Percentiles rank a stretch among this genome's conserved stretches.
Conservation (phyloP, 2,888 invertebrate species). For the Aradus depressus region DNA sequence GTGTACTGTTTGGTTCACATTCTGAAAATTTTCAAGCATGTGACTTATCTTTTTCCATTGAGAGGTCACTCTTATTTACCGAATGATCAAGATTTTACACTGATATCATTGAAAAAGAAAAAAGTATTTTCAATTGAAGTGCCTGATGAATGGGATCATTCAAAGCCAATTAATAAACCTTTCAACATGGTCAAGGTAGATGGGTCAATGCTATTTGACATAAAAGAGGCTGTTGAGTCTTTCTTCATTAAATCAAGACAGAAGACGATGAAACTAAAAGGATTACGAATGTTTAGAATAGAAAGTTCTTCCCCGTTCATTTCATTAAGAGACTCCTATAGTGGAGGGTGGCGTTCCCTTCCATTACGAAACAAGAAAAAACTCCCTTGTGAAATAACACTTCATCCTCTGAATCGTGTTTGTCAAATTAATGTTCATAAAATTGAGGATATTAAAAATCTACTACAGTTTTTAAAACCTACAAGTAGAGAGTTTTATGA, state of each 20-base stretch:
- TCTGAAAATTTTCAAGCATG: neutral
- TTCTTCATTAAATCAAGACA: neutral
- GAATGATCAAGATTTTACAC: slow-evolving; percentile 2
- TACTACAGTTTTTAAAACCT: too few species aligned
- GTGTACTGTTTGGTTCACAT: neutral
- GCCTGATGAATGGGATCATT: neutral
- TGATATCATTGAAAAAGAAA: too few species aligned
- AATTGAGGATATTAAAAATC: too few species aligned
- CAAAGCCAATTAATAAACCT: neutral
- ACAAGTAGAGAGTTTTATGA: too few species aligned
- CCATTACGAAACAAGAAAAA: slow-evolving; percentile 1
- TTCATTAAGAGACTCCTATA: neutral
- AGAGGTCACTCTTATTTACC: slow-evolving; percentile 4
- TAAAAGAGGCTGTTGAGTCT: neutral
- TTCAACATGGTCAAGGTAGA: neutral
- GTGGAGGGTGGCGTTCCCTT: neutral
- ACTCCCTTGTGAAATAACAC: neutral
- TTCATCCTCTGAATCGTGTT: too few species aligned
- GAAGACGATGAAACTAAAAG: neutral
- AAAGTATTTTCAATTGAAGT: neutral
- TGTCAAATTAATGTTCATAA: too few species aligned
- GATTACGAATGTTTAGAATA: slow-evolving; percentile 2
- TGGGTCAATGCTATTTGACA: neutral
- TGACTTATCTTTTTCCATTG: neutral
- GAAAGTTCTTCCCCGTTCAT: slow-evolving; percentile 2